phyloP scores from a whole-genome alignment of 2,113 vertebrate species.

The Bubalus kerabau region DNA sequence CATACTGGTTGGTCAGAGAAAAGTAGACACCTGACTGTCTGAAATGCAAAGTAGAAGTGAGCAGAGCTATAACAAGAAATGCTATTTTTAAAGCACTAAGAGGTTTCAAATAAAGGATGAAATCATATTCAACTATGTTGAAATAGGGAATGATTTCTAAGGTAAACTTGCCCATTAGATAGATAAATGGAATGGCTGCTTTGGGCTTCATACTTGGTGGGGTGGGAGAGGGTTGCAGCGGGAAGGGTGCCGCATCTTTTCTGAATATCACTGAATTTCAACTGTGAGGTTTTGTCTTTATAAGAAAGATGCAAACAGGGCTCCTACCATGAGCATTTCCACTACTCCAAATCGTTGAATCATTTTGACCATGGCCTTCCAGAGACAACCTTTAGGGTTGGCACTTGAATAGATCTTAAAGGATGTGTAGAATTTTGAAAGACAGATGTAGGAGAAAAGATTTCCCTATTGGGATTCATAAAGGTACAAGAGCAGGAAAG shows the following conservation, averaged over 20 bases:
- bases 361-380: neutral
- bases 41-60: neutral
- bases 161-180: neutral
- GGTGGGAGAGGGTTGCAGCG: neutral
- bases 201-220: neutral
- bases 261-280: neutral
- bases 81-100: neutral
- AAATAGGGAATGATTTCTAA: neutral
- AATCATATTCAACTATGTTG: neutral
- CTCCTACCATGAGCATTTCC: neutral
- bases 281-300: neutral
- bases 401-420: neutral
- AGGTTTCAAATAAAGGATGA: neutral
- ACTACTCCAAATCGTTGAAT: neutral
- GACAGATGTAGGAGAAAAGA: neutral
- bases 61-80: neutral
- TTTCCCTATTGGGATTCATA: neutral
- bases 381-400: neutral
- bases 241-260: neutral
- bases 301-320: neutral
- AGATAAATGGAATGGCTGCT: neutral
- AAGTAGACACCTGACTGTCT: neutral
- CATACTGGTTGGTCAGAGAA: neutral
- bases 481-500: neutral
- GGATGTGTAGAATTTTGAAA: neutral